Evolutionary conservation across 2,113 vertebrate species (phyloP), one percentile per base, ranked within the genome.

Genomic region (Cyprinodon tularosa): DNA sequence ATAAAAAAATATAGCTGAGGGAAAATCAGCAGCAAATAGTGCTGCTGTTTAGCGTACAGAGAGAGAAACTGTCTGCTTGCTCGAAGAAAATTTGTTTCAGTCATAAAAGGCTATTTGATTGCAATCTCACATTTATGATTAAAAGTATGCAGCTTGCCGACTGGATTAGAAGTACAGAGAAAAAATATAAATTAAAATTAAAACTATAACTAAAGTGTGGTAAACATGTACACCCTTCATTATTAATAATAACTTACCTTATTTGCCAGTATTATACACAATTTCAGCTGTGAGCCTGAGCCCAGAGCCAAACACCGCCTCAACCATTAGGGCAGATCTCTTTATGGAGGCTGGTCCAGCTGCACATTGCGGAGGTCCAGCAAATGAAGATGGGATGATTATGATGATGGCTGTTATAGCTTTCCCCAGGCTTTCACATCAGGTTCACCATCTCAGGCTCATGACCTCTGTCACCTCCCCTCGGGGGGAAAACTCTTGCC

Each of bases 381-480:
- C 62, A 82, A 84, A 86, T 84, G 84, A 88, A 89, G 84, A 84
- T 86, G 69, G 60, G 82, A 70, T 76, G 78, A 83, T 84, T 63
- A 80, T 71, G 75, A 85, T 57, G 78, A 84, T 73, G 37, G 71
- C 78, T 76, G 82, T 85, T 82, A 76, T 65, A 40, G 70, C 74
- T 79, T 66, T 20, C 63, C 82, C 81, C 1, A 9, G 71, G 76
- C 53, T 84, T 84, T 83, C 29, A 0, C 71, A 80, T 87, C 80
- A 68, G 61, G 66, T 82, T 76, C 83, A 65, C 75, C 80, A 73
- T 72, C 76, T 76, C 66, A 62, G 1, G 47, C 79, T 36, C 69
- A 53, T 71, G 89, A 89, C 89, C 89, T 78, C 76, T 65, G 77
- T 72, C 86, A 89, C 89, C 91, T 91, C 0, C 88, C 90, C 92